Evolutionary conservation across 2,797 vertebrate genomes (phyloP), one percentile per base, ranked within the genome.

Genomic region (Spondyliosoma cantharus): DNA sequence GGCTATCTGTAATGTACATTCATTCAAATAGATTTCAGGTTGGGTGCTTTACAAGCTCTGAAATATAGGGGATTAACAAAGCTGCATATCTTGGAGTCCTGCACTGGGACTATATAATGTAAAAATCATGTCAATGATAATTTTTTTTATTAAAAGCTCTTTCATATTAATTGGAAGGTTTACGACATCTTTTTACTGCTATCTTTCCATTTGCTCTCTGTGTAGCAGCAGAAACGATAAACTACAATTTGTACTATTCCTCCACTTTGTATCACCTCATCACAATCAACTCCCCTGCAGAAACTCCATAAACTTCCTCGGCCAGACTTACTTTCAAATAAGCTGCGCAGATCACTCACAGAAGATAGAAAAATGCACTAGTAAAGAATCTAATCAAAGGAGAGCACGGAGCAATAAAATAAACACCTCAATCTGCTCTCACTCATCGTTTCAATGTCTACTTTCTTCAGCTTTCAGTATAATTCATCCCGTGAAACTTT

Each of bases 1-100:
- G 88, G 85, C 83, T 92, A 87, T 91, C 90, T 89, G 83, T 88
- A 86, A 87, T 89, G 84, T 88, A 86, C 87, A 93, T 92, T 92
- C 74, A 90, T 90, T 92, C 90, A 88, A 92, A 84, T 86, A 86
- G 56, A 76, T 89, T 93, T 89, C 83, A 90, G 88, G 91, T 91
- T 91, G 89, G 88, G 76, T 85, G 91, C 87, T 87, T 89, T 87
- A 90, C 82, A 89, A 86, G 77, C 79, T 84, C 64, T 80, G 78
- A 87, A 90, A 82, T 86, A 81, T 73, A 72, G 50, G 64, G 89
- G 89, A 89, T 92, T 91, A 90, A 91, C 86, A 74, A 86, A 85
- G 83, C 80, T 74, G 81, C 75, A 69, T 89, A 88, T 89, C 71
- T 89, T 67, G 13, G 78, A 83, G 74, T 80, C 61, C 17, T 69